Percentiles rank a stretch among this genome's conserved stretches.
phyloP scores from a whole-genome alignment of 2,888 invertebrate genomes.

The Drosophila putrida region DNA sequence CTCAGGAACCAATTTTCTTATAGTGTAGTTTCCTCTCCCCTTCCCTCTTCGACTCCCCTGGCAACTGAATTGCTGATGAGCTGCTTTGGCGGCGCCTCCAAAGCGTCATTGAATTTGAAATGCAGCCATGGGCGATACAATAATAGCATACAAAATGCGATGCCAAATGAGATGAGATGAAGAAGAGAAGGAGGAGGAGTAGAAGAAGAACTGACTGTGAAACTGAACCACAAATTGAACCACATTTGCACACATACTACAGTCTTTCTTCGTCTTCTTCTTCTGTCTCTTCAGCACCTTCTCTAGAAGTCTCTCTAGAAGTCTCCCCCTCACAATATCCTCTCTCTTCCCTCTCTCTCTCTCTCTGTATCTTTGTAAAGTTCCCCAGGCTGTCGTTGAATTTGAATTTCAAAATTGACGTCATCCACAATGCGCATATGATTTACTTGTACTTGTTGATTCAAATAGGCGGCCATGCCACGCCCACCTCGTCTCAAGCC shows the following conservation, averaged over 20 bases:
- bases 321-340: too few species aligned
- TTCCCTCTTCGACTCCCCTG: slow-evolving; percentile 37
- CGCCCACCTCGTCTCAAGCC: slow-evolving; percentile 56
- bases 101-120: slow-evolving; percentile 74
- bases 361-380: slow-evolving; percentile 18
- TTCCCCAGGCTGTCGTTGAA: slow-evolving; percentile 72
- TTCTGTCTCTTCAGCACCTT: slow-evolving; percentile 12
- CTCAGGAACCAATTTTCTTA: too few species aligned
- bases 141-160: slow-evolving; percentile 71
- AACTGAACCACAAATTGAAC: slow-evolving; percentile 26
- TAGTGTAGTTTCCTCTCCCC: too few species aligned
- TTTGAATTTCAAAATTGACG: slow-evolving; percentile 77
- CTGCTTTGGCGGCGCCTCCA: slow-evolving; percentile 65
- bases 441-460: slow-evolving; percentile 78
- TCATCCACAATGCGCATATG: slow-evolving; percentile 77
- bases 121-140: slow-evolving; percentile 72
- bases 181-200: background rate
- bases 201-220: slow-evolving; percentile 37
- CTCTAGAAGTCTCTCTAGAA: background rate
- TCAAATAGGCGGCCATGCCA: slow-evolving; percentile 53
- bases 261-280: background rate
- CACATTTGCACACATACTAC: slow-evolving; percentile 9
- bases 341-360: background rate
- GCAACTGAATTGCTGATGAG: slow-evolving; percentile 80
- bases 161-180: slow-evolving; percentile 42